Percentiles rank a stretch among this genome's conserved stretches.
Evolutionary conservation across 2,888 invertebrate species (phyloP).

Genomic region (Labia minor): DNA sequence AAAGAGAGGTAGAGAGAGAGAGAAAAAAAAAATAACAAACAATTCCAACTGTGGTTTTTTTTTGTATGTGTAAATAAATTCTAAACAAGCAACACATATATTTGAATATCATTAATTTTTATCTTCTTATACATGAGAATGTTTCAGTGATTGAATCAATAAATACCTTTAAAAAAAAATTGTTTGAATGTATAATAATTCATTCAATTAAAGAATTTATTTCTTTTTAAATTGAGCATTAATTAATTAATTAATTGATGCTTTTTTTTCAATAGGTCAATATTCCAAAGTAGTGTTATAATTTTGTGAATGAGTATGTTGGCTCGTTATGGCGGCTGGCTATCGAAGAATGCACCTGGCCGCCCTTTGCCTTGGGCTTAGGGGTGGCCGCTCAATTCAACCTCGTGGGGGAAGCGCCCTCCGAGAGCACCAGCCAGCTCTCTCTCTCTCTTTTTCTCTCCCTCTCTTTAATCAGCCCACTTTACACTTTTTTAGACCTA

Average conservation of each 20-base stretch:
- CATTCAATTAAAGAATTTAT: too few relatives aligned
- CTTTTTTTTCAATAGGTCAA: too few relatives aligned
- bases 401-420: not conserved
- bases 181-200: too few relatives aligned
- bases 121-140: not conserved
- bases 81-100: constrained; percentile 13
- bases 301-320: not conserved
- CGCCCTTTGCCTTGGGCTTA: too few relatives aligned
- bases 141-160: too few relatives aligned
- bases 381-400: too few relatives aligned
- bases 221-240: not conserved
- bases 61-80: not conserved
- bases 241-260: not conserved
- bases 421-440: not conserved
- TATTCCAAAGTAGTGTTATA: too few relatives aligned
- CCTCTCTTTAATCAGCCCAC: not conserved
- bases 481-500: not conserved
- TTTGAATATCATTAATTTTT: not conserved
- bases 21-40: too few relatives aligned
- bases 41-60: not conserved
- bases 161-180: too few relatives aligned
- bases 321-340: not conserved
- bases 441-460: not conserved
- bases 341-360: not conserved
- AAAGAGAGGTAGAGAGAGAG: too few relatives aligned